Base-by-base conservation (phyloP, 2,797 vertebrate genomes). In the Calcarius lapponicus region DNA sequence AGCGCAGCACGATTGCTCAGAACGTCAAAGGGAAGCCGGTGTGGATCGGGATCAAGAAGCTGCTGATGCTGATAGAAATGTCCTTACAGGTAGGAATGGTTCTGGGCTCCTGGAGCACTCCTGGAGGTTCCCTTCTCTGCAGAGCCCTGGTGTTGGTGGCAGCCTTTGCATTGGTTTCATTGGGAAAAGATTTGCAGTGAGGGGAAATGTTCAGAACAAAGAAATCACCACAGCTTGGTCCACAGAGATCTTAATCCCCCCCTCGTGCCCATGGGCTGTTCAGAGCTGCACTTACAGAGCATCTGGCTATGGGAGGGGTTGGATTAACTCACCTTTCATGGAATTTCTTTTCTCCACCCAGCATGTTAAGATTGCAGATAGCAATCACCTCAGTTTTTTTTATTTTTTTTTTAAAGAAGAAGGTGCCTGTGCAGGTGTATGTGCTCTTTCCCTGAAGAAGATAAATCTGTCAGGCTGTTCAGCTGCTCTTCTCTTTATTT, bases 11-110 rank as follows among this genome's bases (percentile, higher is more conserved):
- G 19, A 99, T 99, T 9, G 98, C 98, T 3, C 98, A 98, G 95
- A 98, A 98, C 5, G 98, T 99, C 83, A 99, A 98, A 96, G 98
- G 97, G 90, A 96, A 95, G 24, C n/a, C 58, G 2, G 98, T 99
- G 93, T 99, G 98, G 98, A 99, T 99, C 11, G 99, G 99, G 47
- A 99, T 99, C 83, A 99, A 99, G 88, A 99, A 99, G 98, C 95
- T 99, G 89, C 98, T 99, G 75, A 99, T 99, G 99, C 97, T 99
- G 95, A 99, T 99, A 45, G 99, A 99, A 97, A 99, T 99, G 99
- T 98, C 99, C 7, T 91, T 98, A 34, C 99, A 99, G 98, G 99
- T 99, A 93, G 98, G 98, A 72, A 18, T 17, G 40, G 28, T 47
- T 73, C 62, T 94, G 76, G 42, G 40, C 9, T 54, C 18, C 38